These are phyloP conservation scores for Excalfactoria chinensis DNA, from an alignment of 2,113 vertebrate species.

Conservation along the genomic window DNA sequence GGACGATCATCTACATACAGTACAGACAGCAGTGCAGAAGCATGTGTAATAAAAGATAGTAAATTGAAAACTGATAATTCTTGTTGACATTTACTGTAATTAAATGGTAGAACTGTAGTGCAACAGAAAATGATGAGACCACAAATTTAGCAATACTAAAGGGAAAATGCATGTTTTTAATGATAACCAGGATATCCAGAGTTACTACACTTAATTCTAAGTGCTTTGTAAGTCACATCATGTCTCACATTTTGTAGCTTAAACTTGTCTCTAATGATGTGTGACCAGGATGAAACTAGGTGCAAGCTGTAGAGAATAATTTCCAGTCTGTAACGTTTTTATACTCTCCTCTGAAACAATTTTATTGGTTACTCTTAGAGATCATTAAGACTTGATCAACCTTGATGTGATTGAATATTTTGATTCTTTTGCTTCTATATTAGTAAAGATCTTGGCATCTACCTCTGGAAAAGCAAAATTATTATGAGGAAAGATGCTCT, in stretches of 20 bases:
- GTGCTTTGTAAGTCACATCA: neutral
- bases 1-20: neutral
- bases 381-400: conserved; percentile 5
- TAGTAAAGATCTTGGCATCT: neutral
- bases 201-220: neutral
- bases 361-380: neutral
- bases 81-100: neutral
- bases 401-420: conserved; percentile 6
- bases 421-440: neutral
- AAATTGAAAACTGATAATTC: neutral
- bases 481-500: neutral
- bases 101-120: neutral
- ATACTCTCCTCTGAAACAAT: neutral
- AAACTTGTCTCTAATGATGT: neutral
- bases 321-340: neutral
- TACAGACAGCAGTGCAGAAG: neutral
- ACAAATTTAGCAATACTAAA: neutral
- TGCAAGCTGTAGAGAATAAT: neutral
- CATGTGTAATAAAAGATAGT: neutral
- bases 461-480: neutral
- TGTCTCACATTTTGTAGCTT: neutral
- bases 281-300: neutral
- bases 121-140: neutral
- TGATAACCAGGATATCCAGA: neutral
- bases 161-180: neutral